Evolutionary conservation across 1,140 invertebrate species (phyloP), one percentile per base, ranked within the genome.

Genomic region (Pantala flavescens): DNA sequence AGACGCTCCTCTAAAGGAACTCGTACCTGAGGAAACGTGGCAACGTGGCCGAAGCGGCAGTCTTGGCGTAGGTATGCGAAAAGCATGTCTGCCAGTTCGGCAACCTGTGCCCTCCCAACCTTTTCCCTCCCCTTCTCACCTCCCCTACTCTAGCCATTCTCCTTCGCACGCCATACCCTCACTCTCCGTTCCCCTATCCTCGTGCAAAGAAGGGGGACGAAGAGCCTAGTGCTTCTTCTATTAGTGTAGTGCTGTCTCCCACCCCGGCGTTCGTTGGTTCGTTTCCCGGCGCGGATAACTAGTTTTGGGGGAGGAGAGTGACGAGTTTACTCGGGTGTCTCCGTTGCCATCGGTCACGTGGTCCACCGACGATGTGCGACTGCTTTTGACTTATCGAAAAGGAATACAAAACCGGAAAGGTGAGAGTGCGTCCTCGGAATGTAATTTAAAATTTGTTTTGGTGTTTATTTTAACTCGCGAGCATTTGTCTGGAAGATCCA

Each of bases 31-130:
- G 5, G 49, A 63, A 63, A 63, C 49, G 49, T 63, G 49, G 49
- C 49, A 21, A 63, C n/a, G 49, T 63, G 5, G 49, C 12, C 49
- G 49, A 21, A 63, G 49, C 49, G 49, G 49, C 16, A 21, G 49
- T 63, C 49, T 63, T 63, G 49, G 49, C 49, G 49, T 63, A 63
- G 49, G 49, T 63, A 63, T 63, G 49, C 49, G 49, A 63, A 63
- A 63, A 63, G 49, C 49, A 63, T 63, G 49, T 63, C 49, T 63
- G 49, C 49, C 49, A 63, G 49, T 63, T 63, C 49, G 49, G 49
- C 49, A 63, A 63, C 49, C 49, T 63, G 49, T 63, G 49, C 49
- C 49, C 49, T 63, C 49, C 49, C 49, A 63, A 63, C 49, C 49
- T 21, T 19, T 19, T 21, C 12, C 16, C 12, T 21, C 49, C 49